Evolutionary conservation across 2,797 vertebrate species (phyloP), one percentile per base, ranked within the genome.

Genomic region (Tachyglossus aculeatus): DNA sequence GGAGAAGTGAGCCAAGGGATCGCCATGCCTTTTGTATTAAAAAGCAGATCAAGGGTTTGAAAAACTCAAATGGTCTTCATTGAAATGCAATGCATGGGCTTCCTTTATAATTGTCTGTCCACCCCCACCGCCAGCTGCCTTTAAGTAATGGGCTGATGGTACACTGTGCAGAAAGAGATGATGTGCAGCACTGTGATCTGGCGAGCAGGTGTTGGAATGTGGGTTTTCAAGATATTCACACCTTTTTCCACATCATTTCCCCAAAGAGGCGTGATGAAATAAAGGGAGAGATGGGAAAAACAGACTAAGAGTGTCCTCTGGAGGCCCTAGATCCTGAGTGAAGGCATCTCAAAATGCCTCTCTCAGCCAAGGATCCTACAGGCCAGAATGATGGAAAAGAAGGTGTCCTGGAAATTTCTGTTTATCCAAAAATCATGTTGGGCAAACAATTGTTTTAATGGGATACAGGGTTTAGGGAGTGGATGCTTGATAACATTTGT

Each of bases 181-280:
- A 52, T 53, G 64, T 7, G 60, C 87, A 88, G 71, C 74, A 79
- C 79, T 0, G 27, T 74, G 61, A 67, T 73, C 64, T 66, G 77
- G 61, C 56, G 81, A 83, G 82, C 80, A 86, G 82, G 81, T 88
- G 82, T 55, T 78, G 55, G 52, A 53, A 67, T 90, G 74, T 63
- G 61, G 56, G 83, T 77, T 71, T 81, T 82, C 83, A 86, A 83
- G 86, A 72, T 82, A 73, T 76, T 38, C 61, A 74, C 59, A 77
- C 37, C 47, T 32, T 82, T 56, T 77, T 82, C n/a, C n/a, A n/a
- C n/a, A n/a, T n/a, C n/a, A n/a, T n/a, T n/a, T n/a, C n/a, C n/a
- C n/a, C n/a, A n/a, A n/a, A n/a, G n/a, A n/a, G n/a, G n/a, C n/a
- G n/a, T n/a, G n/a, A n/a, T n/a, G n/a, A n/a, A n/a, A n/a, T n/a